phyloP scores from a whole-genome alignment of 2,797 vertebrate genomes.

The Hipposideros larvatus region DNA sequence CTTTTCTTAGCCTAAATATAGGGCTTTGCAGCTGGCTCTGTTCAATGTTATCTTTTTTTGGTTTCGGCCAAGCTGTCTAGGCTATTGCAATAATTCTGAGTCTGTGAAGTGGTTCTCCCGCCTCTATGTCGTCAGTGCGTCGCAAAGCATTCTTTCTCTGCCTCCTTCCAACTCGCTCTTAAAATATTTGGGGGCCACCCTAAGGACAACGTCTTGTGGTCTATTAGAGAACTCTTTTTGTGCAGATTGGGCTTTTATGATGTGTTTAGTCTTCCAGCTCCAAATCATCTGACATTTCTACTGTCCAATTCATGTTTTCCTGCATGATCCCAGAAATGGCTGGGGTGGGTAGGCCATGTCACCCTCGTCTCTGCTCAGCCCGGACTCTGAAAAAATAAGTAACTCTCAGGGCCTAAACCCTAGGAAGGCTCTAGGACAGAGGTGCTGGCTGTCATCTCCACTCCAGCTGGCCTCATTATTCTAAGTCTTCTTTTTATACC shows the following conservation, averaged over 20 bases:
- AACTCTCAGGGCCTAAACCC: background rate
- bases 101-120: constrained; percentile 10
- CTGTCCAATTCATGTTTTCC: background rate
- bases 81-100: constrained; percentile 13
- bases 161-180: constrained; percentile 31
- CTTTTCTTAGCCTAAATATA: constrained; percentile 46
- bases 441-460: background rate
- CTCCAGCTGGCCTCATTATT: background rate
- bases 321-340: background rate
- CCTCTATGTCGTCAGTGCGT: background rate
- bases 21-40: constrained; percentile 60
- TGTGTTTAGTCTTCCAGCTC: background rate
- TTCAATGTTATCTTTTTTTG: constrained; percentile 24
- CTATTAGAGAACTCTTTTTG: background rate
- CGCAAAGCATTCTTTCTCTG: constrained; percentile 10
- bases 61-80: constrained; percentile 71
- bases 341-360: background rate
- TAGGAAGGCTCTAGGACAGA: background rate
- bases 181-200: constrained; percentile 5
- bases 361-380: background rate
- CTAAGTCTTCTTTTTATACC: background rate
- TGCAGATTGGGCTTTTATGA: background rate
- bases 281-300: constrained; percentile 18
- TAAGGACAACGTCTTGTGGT: background rate
- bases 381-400: background rate